phyloP scores from a whole-genome alignment of 2,113 vertebrate species.

The Seriola aureovittata region DNA sequence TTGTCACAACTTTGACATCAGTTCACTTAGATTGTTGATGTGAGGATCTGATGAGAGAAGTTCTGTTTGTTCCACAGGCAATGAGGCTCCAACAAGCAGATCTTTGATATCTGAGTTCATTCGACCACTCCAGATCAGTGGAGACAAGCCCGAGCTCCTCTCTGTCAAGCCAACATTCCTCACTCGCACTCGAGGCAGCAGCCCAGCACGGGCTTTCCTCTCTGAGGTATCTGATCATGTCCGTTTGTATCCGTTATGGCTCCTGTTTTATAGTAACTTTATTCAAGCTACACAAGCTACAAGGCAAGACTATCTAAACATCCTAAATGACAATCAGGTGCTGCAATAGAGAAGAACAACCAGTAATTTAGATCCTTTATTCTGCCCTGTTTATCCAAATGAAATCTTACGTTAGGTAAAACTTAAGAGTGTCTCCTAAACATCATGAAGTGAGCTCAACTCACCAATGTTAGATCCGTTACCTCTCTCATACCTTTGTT shows the following conservation, averaged over 20 bases:
- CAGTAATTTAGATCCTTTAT: background rate
- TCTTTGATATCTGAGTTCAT: constrained; percentile 91
- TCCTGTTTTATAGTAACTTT: background rate
- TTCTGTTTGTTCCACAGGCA: constrained; percentile 83
- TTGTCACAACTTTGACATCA: constrained; percentile 16
- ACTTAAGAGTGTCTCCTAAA: background rate
- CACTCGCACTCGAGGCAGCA: constrained; percentile 83
- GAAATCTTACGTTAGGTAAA: background rate
- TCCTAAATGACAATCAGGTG: background rate
- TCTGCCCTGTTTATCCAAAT: background rate
- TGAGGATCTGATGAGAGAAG: constrained; percentile 31
- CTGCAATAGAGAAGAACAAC: background rate
- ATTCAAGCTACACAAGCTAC: background rate
- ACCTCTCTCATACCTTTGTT: background rate
- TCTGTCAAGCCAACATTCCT: constrained; percentile 92
- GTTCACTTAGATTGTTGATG: constrained; percentile 11
- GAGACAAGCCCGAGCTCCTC: constrained; percentile 90
- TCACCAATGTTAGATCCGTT: background rate
- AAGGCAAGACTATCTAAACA: background rate
- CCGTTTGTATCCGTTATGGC: background rate
- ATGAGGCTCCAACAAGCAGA: constrained; percentile 87
- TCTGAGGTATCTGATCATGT: constrained; percentile 85
- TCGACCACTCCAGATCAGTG: constrained; percentile 88
- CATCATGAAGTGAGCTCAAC: background rate
- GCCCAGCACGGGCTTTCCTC: constrained; percentile 89